Evolutionary conservation across 2,113 vertebrate species (phyloP).

Genomic region (Rhabdomys dilectus): DNA sequence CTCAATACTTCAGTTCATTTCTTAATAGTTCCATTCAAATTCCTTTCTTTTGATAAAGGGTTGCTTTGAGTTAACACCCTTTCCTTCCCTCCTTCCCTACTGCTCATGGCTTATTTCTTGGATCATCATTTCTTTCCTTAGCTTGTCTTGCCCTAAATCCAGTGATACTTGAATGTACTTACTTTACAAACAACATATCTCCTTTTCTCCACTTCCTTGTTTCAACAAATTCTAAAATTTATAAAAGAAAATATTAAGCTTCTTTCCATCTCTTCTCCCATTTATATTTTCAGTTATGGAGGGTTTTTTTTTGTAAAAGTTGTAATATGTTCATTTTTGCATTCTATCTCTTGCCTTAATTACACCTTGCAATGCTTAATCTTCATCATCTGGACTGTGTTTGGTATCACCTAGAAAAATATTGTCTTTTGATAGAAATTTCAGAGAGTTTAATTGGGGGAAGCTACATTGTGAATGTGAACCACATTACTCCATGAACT

Average conservation of each 20-base stretch:
- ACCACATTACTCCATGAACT: background rate
- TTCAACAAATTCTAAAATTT: background rate
- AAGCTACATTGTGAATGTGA: background rate
- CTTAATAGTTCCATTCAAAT: background rate
- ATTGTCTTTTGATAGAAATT: background rate
- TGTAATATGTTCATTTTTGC: background rate
- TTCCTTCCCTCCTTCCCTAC: background rate
- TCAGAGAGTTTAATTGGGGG: background rate
- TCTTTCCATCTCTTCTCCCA: background rate
- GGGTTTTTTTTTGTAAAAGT: background rate
- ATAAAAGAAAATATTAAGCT: background rate
- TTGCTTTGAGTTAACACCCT: background rate
- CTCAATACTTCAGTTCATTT: background rate
- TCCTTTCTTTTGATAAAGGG: background rate
- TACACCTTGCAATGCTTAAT: background rate
- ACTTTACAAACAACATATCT: background rate
- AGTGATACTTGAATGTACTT: background rate
- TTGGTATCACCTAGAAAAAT: background rate
- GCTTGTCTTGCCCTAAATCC: background rate
- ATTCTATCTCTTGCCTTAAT: background rate
- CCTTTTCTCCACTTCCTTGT: background rate
- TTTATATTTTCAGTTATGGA: background rate
- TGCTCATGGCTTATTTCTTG: constrained; percentile 6
- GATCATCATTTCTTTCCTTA: background rate
- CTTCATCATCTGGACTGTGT: background rate